Evolutionary conservation across 2,888 invertebrate species (phyloP).

Genomic region (Parasteatoda lunata): DNA sequence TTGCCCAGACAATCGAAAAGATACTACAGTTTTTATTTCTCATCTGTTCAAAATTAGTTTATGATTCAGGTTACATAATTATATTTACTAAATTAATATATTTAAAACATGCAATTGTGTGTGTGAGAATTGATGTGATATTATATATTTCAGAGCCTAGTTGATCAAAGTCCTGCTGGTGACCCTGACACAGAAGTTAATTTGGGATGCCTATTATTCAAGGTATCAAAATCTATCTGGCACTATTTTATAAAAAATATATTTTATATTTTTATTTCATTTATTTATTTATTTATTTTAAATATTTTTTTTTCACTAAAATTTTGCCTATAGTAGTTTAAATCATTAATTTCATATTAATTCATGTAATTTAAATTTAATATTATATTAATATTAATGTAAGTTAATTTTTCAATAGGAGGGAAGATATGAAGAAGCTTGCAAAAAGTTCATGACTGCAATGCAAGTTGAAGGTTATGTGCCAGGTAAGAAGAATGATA

Average conservation of each 20-base stretch:
- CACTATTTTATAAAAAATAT: not conserved
- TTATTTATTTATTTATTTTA: not conserved
- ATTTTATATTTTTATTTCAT: too few species aligned
- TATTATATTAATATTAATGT: not conserved
- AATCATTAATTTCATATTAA: not conserved
- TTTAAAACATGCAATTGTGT: too few species aligned
- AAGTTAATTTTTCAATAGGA: constrained; percentile 77
- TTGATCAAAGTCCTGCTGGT: constrained; percentile 89
- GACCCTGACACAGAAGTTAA: constrained; percentile 96
- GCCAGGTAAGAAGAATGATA: constrained; percentile 77
- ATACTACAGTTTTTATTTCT: too few species aligned
- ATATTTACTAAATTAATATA: too few species aligned
- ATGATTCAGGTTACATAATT: too few species aligned
- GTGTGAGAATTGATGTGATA: too few species aligned
- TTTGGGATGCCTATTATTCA: constrained; percentile 93
- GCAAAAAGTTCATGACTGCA: constrained; percentile 90
- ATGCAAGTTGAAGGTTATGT: constrained; percentile 91
- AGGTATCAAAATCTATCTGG: constrained; percentile 78
- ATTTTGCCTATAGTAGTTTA: not conserved
- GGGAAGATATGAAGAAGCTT: constrained; percentile 89
- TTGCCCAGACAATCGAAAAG: too few species aligned
- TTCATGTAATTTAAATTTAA: not conserved
- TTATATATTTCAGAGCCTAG: constrained; percentile 79
- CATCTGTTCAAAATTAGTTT: too few species aligned
- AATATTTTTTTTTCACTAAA: not conserved